Base-by-base conservation (phyloP, 2,113 vertebrate species). In the Odobenus rosmarus region DNA sequence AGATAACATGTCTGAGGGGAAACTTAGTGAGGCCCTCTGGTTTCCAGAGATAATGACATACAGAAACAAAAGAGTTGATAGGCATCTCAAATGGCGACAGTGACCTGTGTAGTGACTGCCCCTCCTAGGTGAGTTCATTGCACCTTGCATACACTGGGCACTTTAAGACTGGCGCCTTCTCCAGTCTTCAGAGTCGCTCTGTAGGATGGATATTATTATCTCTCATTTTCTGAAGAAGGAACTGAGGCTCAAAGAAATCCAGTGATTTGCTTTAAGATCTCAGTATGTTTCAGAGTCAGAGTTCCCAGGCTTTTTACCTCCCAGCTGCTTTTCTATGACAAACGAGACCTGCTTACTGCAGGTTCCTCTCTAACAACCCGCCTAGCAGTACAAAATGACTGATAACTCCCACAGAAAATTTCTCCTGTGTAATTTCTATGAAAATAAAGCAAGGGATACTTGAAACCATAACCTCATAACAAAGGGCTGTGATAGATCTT, bases 381-480 rank as follows among this genome's bases (percentile, higher is more conserved):
- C 46, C 49, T 49, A 42, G 59, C 59, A 23, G 53, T 28, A 49
- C 55, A 23, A 28, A 16, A 71, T 90, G 83, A 97, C 51, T 42
- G 88, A 74, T 86, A 85, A 72, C 64, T 39, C 59, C 24, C 80
- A 74, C 0, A 16, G 83, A 74, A 95, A 94, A 83, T 69, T n/a
- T 72, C 90, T 93, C 31, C 74, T 57, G 7, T 42, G 72, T 88
- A 79, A 96, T 87, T 96, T 94, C 84, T 77, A 39, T 80, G 82
- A 93, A 92, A 97, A 87, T 74, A 77, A 95, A 95, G 89, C 59
- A 36, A 12, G 51, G 71, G 79, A 57, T 76, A 57, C 39, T 59
- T 71, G 82, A 90, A 95, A 95, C 80, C 71, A 39, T 55, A 90
- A 86, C 94, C 86, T 96, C 51, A 6, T 59, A 59, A 85, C 67